phyloP scores from a whole-genome alignment of 1,140 invertebrate genomes.

The Trissolcus basalis region DNA sequence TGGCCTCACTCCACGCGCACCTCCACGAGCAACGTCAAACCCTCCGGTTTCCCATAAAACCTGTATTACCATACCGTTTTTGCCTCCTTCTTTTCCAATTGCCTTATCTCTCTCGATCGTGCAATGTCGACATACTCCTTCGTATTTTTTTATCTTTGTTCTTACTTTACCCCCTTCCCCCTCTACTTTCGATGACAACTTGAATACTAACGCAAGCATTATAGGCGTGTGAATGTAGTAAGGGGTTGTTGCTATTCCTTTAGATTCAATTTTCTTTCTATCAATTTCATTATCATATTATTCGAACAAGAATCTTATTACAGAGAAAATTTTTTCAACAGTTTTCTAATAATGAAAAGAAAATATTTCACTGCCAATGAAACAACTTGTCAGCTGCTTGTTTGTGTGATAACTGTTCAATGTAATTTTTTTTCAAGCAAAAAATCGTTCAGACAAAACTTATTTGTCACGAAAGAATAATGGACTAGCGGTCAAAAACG shows the following conservation, averaged over 20 bases:
- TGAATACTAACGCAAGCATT: constrained; percentile 71
- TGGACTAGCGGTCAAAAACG: constrained; percentile 30
- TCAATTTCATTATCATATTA: constrained; percentile 46
- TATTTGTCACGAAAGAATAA: constrained; percentile 52
- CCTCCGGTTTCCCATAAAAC: constrained; percentile 71
- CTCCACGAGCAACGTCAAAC: constrained; percentile 52
- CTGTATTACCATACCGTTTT: constrained; percentile 71
- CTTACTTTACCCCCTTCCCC: constrained; percentile 42
- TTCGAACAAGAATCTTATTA: constrained; percentile 9
- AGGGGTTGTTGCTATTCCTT: constrained; percentile 35
- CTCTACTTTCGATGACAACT: constrained; percentile 62
- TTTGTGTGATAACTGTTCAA: neutral
- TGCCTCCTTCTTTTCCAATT: constrained; percentile 44
- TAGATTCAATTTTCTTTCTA: constrained; percentile 53
- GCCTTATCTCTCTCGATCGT: constrained; percentile 45
- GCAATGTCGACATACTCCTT: constrained; percentile 29
- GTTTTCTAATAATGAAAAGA: no score
- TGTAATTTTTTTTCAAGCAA: constrained; percentile 27
- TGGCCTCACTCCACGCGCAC: constrained; percentile 62
- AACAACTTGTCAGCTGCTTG: no score
- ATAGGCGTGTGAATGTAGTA: constrained; percentile 48
- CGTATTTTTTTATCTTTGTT: constrained; percentile 34
- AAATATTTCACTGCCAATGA: no score
- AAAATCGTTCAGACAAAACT: constrained; percentile 29
- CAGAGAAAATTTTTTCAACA: constrained; percentile 1